Conservation (phyloP, 2,888 invertebrate species). For the Uloborus plumipes region DNA sequence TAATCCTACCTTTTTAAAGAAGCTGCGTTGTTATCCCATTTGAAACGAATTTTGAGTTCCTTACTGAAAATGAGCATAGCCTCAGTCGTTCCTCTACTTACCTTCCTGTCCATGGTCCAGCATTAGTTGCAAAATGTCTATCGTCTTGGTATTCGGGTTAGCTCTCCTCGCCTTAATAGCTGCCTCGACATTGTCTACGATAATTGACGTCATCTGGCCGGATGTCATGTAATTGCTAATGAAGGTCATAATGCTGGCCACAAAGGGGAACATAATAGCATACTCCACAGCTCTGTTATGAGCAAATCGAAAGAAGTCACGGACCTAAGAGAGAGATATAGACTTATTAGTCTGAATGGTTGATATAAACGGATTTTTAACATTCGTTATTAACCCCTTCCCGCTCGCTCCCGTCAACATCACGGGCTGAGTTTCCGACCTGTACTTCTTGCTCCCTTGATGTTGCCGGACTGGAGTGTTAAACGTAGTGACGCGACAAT, state of each 20-base stretch:
- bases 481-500: too few species aligned
- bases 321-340: constrained; percentile 24
- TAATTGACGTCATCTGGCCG: constrained; percentile 69
- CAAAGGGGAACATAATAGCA: constrained; percentile 69
- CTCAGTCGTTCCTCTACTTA: background rate
- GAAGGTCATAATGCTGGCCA: constrained; percentile 67
- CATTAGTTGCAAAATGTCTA: constrained; percentile 73
- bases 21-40: too few species aligned
- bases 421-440: too few species aligned
- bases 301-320: constrained; percentile 69
- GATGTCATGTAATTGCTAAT: constrained; percentile 68
- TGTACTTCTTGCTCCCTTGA: too few species aligned
- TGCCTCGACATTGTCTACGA: constrained; percentile 68
- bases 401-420: too few species aligned
- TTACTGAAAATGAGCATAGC: background rate
- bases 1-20: too few species aligned
- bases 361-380: too few species aligned
- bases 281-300: constrained; percentile 68
- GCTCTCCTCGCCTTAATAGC: constrained; percentile 68
- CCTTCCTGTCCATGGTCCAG: constrained; percentile 69
- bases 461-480: too few species aligned
- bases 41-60: background rate
- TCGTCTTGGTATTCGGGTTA: constrained; percentile 56
- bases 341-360: too few species aligned
- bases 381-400: too few species aligned